Base-by-base conservation (phyloP, 2,888 invertebrate species). In the Heteropelma amictum region DNA sequence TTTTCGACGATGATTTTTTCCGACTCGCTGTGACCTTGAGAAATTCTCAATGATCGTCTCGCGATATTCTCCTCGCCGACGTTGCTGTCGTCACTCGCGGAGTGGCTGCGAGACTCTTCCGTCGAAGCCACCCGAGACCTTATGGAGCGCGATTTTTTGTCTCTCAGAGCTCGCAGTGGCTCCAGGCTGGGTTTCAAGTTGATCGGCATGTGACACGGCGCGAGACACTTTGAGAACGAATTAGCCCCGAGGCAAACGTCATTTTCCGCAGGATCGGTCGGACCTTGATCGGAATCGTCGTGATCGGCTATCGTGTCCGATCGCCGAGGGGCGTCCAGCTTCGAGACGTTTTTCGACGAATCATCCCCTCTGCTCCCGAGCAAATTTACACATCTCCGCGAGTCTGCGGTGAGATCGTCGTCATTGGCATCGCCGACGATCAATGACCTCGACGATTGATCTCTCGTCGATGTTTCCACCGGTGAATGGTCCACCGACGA, bases 161-260 rank as follows among this genome's bases (percentile, higher is more conserved):
- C 77, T 63, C 73, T 84, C 23, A 89, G 56, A 3, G 86, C 84
- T 67, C 81, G 82, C 0, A 89, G 67, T 1, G 86, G 87, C n/a
- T 87, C 87, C 12, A 88, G 77, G 67, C 84, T 88, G 0, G 83
- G 86, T 7, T 79, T 75, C 19, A 86, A 79, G 53, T 85, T 71
- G 2, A 85, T 77, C 1, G 88, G 87, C 5, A 82, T 82, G 53
- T 88, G 87, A 71, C 87, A 88, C 0, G 89, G 85, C 2, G 85
- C 87, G 8, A 83, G 78, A 33, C 81, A 77, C 71, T 85, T 86
- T 1, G 81, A 82, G 8, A 68, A 79, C 28, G 77, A 51, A 26
- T 69, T 77, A 53, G 65, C 76, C 42, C 76, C 81, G 8, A 68
- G 77, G 23, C 60, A 81, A 42, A 26, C 77, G 69, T 12, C 82